Evolutionary conservation across 2,113 vertebrate genomes (phyloP), one percentile per base, ranked within the genome.

Genomic region (Embiotoca jacksoni): DNA sequence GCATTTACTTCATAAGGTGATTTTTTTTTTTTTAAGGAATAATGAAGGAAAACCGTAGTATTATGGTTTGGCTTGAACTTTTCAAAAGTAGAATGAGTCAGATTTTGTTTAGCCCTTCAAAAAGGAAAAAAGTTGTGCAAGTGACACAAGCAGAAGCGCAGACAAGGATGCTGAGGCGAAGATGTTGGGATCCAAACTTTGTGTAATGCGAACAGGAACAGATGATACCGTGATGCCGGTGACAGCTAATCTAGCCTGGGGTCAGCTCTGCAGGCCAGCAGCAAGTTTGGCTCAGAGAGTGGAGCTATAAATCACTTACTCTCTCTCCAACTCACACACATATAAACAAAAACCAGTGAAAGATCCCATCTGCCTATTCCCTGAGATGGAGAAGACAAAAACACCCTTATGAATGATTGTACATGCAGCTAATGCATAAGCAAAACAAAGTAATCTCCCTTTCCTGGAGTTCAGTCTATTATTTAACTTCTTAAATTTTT

Each of bases 221-320:
- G 90, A 89, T 85, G 81, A 92, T 75, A 53, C 64, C 59, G 84
- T 46, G 75, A 72, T 80, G 86, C 14, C n/a, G 49, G 66, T 79
- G 89, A 90, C 89, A 88, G 88, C 75, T 91, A 90, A 89, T 89
- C 81, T 71, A 64, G 69, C 82, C 66, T 81, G 33, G 52, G 90
- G 87, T 89, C 86, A 90, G 68, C 75, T 72, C 78, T 79, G 72
- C 78, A 79, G 83, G 59, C 84, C 77, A 76, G 76, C 83, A 78
- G 70, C 72, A 82, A 87, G 83, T 85, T 88, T 88, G 81, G 85
- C 84, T 83, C 65, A 52, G 41, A 72, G 76, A 81, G 39, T 36
- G 58, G 67, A 76, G 85, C 78, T 55, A 89, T 91, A 90, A 92
- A 91, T 91, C 89, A 92, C 66, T 68, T 53, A 46, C 44, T 0